These are phyloP conservation scores for Altica lythri DNA, from an alignment of 2,888 invertebrate genomes.

Conservation along the genomic window DNA sequence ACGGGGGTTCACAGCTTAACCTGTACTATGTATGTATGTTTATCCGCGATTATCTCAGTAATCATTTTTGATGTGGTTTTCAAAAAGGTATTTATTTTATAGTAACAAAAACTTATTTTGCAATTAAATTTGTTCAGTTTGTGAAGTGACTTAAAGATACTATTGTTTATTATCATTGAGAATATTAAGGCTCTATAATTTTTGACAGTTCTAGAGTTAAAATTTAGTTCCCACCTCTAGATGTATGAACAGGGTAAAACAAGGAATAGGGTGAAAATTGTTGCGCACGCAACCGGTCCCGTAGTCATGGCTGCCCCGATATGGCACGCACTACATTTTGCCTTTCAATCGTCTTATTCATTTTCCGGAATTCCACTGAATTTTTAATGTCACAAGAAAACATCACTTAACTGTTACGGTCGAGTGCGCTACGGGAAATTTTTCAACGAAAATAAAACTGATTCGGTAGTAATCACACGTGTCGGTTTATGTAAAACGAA, in stretches of 20 bases:
- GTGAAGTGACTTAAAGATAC: too few relatives aligned
- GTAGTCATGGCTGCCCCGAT: conserved; percentile 40
- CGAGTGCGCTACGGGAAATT: background rate
- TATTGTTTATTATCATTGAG: too few relatives aligned
- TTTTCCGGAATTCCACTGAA: conserved; percentile 30
- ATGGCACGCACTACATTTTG: conserved; percentile 34
- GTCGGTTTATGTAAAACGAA: background rate
- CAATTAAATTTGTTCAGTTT: too few relatives aligned
- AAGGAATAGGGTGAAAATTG: conserved; percentile 19
- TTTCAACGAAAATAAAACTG: background rate
- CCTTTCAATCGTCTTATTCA: conserved; percentile 32
- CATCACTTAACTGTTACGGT: conserved; percentile 14
- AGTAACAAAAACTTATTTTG: too few relatives aligned
- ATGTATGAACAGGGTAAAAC: conserved; percentile 25
- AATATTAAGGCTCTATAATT: too few relatives aligned
- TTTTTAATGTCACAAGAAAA: conserved; percentile 26
- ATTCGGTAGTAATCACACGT: background rate
- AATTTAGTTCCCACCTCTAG: conserved; percentile 15
- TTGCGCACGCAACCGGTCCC: conserved; percentile 28
- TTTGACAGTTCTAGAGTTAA: conserved; percentile 11
- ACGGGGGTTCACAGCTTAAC: too few relatives aligned
- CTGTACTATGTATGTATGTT: too few relatives aligned
- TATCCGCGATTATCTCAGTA: too few relatives aligned
- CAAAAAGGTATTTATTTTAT: too few relatives aligned
- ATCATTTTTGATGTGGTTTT: too few relatives aligned